These are phyloP conservation scores for Argyresthia albistria DNA, from an alignment of 2,888 invertebrate species.

Conservation along the genomic window DNA sequence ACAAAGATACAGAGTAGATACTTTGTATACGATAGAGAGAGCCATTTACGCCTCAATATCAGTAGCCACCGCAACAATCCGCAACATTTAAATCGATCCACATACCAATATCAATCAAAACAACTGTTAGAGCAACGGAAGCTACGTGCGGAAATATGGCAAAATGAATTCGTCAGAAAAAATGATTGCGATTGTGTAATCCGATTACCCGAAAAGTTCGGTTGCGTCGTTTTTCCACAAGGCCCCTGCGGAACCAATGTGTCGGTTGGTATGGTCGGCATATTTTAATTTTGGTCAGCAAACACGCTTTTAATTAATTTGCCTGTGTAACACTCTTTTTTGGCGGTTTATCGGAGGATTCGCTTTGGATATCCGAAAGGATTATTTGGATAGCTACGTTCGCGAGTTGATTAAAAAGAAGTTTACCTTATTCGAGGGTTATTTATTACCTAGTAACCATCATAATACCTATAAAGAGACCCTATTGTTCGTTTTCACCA, in stretches of 20 bases:
- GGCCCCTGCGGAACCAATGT: conserved; percentile 7
- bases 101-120: background rate
- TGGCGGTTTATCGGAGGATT: background rate
- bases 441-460: too few species aligned
- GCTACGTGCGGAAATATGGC: background rate
- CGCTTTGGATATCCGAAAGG: too few species aligned
- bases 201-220: background rate
- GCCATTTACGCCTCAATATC: background rate
- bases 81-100: background rate
- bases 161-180: too few species aligned
- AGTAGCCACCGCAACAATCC: background rate
- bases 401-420: too few species aligned
- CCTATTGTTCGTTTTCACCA: too few species aligned
- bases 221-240: conserved; percentile 1
- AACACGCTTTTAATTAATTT: conserved; percentile 60
- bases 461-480: too few species aligned
- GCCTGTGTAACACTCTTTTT: conserved; percentile 22
- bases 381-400: too few species aligned
- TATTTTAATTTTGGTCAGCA: conserved; percentile 41
- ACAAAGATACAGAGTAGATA: too few species aligned
- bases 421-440: too few species aligned
- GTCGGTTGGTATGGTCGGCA: background rate
- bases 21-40: too few species aligned
- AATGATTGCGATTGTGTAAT: background rate
- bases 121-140: background rate